Percentiles rank a stretch among this genome's conserved stretches.
Evolutionary conservation across 1,140 invertebrate species (phyloP).

Genomic region (Ceratina australensis): DNA sequence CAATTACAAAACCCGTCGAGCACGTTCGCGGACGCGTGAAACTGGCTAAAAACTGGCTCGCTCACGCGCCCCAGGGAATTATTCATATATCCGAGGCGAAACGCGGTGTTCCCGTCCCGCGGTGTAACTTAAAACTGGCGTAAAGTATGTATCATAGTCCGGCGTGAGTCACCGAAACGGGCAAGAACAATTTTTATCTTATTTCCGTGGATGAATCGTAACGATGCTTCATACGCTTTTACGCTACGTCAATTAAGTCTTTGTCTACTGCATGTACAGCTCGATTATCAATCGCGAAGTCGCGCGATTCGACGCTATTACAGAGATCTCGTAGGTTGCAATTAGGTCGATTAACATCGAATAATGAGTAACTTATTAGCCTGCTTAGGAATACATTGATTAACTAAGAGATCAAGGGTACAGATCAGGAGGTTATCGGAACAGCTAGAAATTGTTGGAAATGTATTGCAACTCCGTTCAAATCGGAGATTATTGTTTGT

Average conservation of each 20-base stretch:
- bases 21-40: slow-evolving; percentile 46
- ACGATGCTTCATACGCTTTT: no score
- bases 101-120: background rate
- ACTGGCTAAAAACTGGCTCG: slow-evolving; percentile 37
- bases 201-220: background rate
- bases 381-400: slow-evolving; percentile 16
- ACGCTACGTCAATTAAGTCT: no score
- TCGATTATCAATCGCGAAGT: no score
- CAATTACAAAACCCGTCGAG: slow-evolving; percentile 43
- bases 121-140: slow-evolving; percentile 47
- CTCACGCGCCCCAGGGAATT: slow-evolving; percentile 37
- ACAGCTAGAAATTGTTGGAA: background rate
- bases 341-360: slow-evolving; percentile 33
- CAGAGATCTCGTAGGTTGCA: background rate
- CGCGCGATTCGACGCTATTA: no score
- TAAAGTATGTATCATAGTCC: slow-evolving; percentile 26
- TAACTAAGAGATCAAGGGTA: slow-evolving; percentile 22
- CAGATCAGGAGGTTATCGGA: slow-evolving; percentile 17
- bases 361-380: slow-evolving; percentile 48
- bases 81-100: slow-evolving; percentile 39
- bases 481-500: background rate
- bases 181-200: background rate
- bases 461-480: background rate
- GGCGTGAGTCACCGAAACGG: slow-evolving; percentile 29
- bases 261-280: no score